phyloP scores from a whole-genome alignment of 2,113 vertebrate genomes.

The Trichomycterus rosablanca region DNA sequence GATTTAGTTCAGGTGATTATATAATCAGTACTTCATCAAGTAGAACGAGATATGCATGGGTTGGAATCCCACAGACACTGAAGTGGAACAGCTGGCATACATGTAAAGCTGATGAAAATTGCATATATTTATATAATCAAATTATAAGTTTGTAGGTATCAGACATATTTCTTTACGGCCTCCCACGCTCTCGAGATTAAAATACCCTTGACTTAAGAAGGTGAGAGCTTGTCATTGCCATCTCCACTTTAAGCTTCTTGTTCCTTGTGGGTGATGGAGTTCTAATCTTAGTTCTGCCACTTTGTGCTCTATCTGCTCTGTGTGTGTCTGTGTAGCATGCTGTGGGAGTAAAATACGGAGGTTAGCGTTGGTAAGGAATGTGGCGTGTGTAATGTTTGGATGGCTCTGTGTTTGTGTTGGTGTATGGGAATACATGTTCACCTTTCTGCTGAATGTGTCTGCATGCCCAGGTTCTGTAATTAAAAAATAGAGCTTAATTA shows the following conservation, averaged over 20 bases:
- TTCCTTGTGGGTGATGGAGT: slow-evolving; percentile 20
- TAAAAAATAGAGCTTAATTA: no score
- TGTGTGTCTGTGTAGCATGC: neutral
- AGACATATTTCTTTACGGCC: slow-evolving; percentile 15
- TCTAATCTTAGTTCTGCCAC: slow-evolving; percentile 38
- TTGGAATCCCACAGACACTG: no score
- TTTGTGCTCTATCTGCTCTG: slow-evolving; percentile 10
- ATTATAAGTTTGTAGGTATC: slow-evolving; percentile 23
- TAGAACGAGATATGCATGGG: no score
- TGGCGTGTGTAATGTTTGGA: slow-evolving; percentile 5
- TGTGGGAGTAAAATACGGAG: slow-evolving; percentile 25
- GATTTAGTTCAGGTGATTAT: no score
- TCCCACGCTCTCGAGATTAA: slow-evolving; percentile 30
- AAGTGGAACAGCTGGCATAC: no score
- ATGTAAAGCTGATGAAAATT: no score
- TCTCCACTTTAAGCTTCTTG: slow-evolving; percentile 35
- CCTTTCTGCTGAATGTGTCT: slow-evolving; percentile 1
- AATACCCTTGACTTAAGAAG: slow-evolving; percentile 32
- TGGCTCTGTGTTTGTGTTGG: slow-evolving; percentile 19
- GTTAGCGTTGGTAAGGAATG: slow-evolving; percentile 34
- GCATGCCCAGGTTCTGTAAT: no score
- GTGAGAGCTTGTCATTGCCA: slow-evolving; percentile 29
- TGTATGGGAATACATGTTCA: neutral
- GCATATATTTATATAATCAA: no score
- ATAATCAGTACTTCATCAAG: no score